These are phyloP conservation scores for Sebastes cheni DNA, from an alignment of 2,797 vertebrate species.

Conservation along the genomic window DNA sequence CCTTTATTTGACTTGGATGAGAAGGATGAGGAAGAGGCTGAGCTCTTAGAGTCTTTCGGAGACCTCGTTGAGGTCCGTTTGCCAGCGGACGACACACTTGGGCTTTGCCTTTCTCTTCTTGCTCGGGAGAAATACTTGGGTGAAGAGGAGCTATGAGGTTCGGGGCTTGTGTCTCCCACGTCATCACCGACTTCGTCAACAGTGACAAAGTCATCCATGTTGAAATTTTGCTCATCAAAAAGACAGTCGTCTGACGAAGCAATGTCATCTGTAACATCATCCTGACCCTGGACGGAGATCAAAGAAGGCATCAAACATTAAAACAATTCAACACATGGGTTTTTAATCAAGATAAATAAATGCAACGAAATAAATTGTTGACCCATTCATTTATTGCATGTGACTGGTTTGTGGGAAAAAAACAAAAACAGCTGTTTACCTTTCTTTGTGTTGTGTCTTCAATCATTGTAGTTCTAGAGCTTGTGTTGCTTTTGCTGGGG, in stretches of 20 bases:
- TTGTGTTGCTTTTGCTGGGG: background rate
- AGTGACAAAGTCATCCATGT: slow-evolving; percentile 92
- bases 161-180: background rate
- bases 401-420: background rate
- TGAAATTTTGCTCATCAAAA: slow-evolving; percentile 68
- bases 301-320: background rate
- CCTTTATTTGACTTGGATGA: slow-evolving; percentile 7
- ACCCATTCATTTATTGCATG: background rate
- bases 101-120: background rate
- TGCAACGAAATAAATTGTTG: background rate
- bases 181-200: slow-evolving; percentile 90
- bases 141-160: background rate
- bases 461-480: background rate
- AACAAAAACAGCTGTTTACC: background rate
- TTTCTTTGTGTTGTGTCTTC: background rate
- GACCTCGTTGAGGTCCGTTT: slow-evolving; percentile 3
- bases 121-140: background rate
- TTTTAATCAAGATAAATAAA: background rate
- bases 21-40: slow-evolving; percentile 4
- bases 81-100: background rate
- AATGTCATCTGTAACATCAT: slow-evolving; percentile 60
- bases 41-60: background rate
- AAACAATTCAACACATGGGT: background rate
- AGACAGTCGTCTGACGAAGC: slow-evolving; percentile 41
- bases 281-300: background rate